Conservation (phyloP, 2,113 vertebrate species). For the Eudyptes chrysolophus region DNA sequence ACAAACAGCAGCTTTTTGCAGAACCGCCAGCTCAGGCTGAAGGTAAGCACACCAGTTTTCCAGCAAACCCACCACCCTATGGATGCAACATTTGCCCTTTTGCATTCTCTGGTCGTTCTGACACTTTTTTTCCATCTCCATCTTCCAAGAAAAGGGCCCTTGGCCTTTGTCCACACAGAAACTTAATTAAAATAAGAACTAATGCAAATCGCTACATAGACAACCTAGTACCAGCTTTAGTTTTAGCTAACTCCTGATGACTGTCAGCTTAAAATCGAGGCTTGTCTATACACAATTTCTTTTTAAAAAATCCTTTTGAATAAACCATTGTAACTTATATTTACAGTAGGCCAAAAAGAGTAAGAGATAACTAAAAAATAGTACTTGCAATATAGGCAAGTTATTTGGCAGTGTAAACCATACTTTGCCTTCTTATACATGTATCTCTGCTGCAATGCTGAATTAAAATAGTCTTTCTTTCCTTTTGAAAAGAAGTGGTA, state of each 20-base stretch:
- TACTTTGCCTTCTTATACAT: not conserved
- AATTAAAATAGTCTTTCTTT: not conserved
- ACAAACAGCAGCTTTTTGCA: not conserved
- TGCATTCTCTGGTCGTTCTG: not conserved
- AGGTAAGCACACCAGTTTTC: not conserved
- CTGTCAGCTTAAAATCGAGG: not conserved
- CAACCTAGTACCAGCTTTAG: not conserved
- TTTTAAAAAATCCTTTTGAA: not conserved
- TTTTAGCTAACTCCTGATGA: not conserved
- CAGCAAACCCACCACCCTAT: not conserved
- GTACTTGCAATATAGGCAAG: not conserved
- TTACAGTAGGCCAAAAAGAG: not conserved
- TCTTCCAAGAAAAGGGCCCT: accelerated
- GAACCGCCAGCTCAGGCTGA: not conserved
- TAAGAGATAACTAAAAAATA: not conserved
- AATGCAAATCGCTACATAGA: not conserved
- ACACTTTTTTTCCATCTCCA: not conserved
- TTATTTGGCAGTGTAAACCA: not conserved
- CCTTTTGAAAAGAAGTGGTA: not conserved
- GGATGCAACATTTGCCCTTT: not conserved
- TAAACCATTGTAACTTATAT: not conserved
- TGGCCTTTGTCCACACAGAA: not conserved
- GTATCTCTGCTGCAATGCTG: not conserved
- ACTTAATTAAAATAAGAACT: not conserved
- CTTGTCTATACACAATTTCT: not conserved